Evolutionary conservation across 1,140 invertebrate species (phyloP).

Genomic region (Tetramorium alpestre): DNA sequence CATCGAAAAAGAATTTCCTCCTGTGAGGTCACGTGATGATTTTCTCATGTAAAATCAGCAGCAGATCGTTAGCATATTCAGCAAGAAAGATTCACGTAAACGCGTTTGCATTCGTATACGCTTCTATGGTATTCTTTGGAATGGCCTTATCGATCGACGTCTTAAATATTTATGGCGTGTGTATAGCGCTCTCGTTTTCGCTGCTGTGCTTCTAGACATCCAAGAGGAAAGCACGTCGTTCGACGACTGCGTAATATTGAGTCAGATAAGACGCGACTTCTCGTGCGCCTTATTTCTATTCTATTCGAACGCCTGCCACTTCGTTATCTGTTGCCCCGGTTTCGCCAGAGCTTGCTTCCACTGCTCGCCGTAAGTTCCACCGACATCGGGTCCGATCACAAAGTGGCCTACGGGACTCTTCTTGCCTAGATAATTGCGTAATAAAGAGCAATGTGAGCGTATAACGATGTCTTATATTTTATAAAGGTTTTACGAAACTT

Average conservation of each 20-base stretch:
- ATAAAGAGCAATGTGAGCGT: slow-evolving; percentile 1
- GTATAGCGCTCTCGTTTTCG: slow-evolving; percentile 18
- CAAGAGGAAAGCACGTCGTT: slow-evolving; percentile 41
- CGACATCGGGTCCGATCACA: slow-evolving; percentile 84
- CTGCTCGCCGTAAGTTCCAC: slow-evolving; percentile 82
- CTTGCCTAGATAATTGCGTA: slow-evolving; percentile 81
- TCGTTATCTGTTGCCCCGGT: slow-evolving; percentile 82
- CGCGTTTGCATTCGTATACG: not conserved
- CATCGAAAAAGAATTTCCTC: not conserved
- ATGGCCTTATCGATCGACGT: slow-evolving; percentile 54
- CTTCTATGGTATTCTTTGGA: slow-evolving; percentile 64
- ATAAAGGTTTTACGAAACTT: not conserved
- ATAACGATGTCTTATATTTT: not conserved
- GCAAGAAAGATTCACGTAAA: not conserved
- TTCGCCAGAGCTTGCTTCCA: slow-evolving; percentile 84
- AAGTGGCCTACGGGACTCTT: slow-evolving; percentile 87
- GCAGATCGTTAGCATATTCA: not conserved
- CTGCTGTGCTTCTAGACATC: not conserved
- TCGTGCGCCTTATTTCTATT: slow-evolving; percentile 66
- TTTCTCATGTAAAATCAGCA: not conserved
- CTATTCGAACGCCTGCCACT: slow-evolving; percentile 84
- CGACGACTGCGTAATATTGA: slow-evolving; percentile 1
- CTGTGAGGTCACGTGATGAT: not conserved
- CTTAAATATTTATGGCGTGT: slow-evolving; percentile 57
- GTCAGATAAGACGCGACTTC: not conserved